Percentiles rank a stretch among this genome's conserved stretches.
phyloP scores from a whole-genome alignment of 2,888 invertebrate genomes.

The Leucoma salicis region DNA sequence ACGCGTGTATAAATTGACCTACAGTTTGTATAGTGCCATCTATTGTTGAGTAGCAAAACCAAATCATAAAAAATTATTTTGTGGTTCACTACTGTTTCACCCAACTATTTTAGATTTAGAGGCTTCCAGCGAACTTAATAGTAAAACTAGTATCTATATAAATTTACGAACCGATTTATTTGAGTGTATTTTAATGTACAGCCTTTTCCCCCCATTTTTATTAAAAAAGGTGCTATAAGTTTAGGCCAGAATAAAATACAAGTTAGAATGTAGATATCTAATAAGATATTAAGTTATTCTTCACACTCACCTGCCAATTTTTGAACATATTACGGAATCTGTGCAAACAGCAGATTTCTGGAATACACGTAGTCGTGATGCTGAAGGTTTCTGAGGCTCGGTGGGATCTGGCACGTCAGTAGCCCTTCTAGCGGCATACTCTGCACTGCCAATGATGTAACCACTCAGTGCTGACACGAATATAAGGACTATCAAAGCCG shows the following conservation, averaged over 20 bases:
- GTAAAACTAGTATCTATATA: too few relatives aligned
- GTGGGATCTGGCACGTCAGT: slow-evolving; percentile 85
- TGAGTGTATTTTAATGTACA: too few relatives aligned
- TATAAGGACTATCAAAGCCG: slow-evolving; percentile 45
- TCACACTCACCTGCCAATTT: slow-evolving; percentile 87
- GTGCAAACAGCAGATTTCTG: slow-evolving; percentile 88
- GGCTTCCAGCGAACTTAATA: too few relatives aligned
- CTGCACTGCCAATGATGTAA: slow-evolving; percentile 53
- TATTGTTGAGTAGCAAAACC: slow-evolving; percentile 22
- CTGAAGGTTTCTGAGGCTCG: slow-evolving; percentile 83
- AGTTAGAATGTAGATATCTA: too few relatives aligned
- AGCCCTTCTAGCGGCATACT: slow-evolving; percentile 41
- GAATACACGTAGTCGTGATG: slow-evolving; percentile 85
- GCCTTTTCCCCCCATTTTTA: neutral
- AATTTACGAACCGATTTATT: too few relatives aligned
- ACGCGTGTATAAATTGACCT: too few relatives aligned
- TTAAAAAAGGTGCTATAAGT: too few relatives aligned
- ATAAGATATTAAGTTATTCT: neutral
- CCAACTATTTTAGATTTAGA: too few relatives aligned
- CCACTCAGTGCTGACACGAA: slow-evolving; percentile 61
- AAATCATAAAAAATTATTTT: too few relatives aligned
- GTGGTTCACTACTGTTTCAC: too few relatives aligned
- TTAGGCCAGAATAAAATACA: too few relatives aligned
- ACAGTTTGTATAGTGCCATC: slow-evolving; percentile 31
- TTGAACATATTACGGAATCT: slow-evolving; percentile 88